Percentiles rank a stretch among this genome's conserved stretches.
Conservation (phyloP, 2,888 invertebrate species). For the Hyposoter didymator region DNA sequence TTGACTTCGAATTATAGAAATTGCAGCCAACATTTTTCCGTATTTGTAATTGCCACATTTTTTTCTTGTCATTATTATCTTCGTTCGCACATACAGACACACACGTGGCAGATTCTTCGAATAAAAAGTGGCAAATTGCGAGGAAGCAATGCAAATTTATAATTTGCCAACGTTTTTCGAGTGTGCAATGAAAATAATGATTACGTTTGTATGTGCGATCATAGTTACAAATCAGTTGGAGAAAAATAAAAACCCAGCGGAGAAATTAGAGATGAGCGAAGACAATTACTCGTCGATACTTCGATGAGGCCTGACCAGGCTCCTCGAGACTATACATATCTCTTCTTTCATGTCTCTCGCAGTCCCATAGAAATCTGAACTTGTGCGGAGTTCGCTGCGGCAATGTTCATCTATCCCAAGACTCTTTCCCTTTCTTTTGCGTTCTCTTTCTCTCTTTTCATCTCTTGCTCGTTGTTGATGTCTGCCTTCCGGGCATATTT, state of each 20-base stretch:
- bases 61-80: slow-evolving; percentile 7
- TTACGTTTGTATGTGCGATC: slow-evolving; percentile 23
- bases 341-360: slow-evolving; percentile 6
- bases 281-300: slow-evolving; percentile 62
- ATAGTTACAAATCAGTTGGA: slow-evolving; percentile 5
- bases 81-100: not conserved
- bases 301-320: slow-evolving; percentile 29
- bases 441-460: not conserved
- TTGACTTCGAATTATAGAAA: slow-evolving; percentile 6
- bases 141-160: slow-evolving; percentile 47
- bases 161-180: slow-evolving; percentile 3
- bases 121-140: slow-evolving; percentile 14
- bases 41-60: slow-evolving; percentile 33
- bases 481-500: slow-evolving; percentile 46
- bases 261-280: slow-evolving; percentile 32
- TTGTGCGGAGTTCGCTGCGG: slow-evolving; percentile 18
- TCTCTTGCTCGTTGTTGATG: slow-evolving; percentile 36
- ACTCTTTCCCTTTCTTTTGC: not conserved
- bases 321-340: slow-evolving; percentile 9
- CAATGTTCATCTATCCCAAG: slow-evolving; percentile 5
- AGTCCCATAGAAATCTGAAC: slow-evolving; percentile 21
- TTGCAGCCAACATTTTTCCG: slow-evolving; percentile 3
- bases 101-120: not conserved
- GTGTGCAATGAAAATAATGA: slow-evolving; percentile 17
- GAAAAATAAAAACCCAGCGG: not conserved